Conservation (phyloP, 2,888 invertebrate species). For the Cartodere bifasciata region DNA sequence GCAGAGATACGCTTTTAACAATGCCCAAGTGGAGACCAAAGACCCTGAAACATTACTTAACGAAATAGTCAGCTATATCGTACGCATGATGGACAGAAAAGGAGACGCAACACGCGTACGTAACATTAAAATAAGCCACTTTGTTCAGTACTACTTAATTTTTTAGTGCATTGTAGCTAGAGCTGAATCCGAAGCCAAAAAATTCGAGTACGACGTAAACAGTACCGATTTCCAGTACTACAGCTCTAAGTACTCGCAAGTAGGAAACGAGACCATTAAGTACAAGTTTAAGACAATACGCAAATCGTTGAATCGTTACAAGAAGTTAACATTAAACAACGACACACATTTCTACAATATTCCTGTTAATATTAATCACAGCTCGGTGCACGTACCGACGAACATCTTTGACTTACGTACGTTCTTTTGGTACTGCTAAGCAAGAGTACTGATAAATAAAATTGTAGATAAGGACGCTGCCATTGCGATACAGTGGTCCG, state of each 20-base stretch:
- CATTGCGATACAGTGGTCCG: conserved; percentile 84
- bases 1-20: conserved; percentile 67
- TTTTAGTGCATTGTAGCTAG: conserved; percentile 61
- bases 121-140: neutral
- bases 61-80: conserved; percentile 69
- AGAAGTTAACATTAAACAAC: conserved; percentile 46
- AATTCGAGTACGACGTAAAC: conserved; percentile 42
- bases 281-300: conserved; percentile 9
- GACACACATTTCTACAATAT: conserved; percentile 80
- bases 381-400: conserved; percentile 88
- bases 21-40: conserved; percentile 66
- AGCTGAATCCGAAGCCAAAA: conserved; percentile 57
- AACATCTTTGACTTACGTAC: conserved; percentile 79
- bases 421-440: conserved; percentile 15
- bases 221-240: conserved; percentile 47
- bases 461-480: conserved; percentile 39
- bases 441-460: neutral
- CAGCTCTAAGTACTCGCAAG: conserved; percentile 67
- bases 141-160: conserved; percentile 9
- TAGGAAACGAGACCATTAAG: conserved; percentile 15
- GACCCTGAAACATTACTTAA: conserved; percentile 67
- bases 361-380: conserved; percentile 62
- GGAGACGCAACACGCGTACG: conserved; percentile 75
- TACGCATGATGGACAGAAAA: conserved; percentile 75
- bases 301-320: conserved; percentile 36